These are phyloP conservation scores for Nomada ruficornis DNA, from an alignment of 2,888 invertebrate species.

Conservation along the genomic window DNA sequence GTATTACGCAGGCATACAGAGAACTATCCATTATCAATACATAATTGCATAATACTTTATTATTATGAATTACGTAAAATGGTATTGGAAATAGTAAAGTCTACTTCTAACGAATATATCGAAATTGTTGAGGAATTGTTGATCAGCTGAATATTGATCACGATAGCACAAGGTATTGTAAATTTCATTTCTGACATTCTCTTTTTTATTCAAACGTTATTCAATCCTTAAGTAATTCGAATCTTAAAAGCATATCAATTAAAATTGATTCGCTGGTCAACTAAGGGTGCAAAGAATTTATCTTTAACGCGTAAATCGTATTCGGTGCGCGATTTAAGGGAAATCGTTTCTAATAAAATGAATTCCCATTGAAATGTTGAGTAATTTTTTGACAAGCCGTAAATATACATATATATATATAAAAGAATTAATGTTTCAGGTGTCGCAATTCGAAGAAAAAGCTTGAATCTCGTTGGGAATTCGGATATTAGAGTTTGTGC, in stretches of 20 bases:
- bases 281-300: background rate
- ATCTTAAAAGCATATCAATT: background rate
- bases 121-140: slow-evolving; percentile 12
- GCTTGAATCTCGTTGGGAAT: background rate
- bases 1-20: slow-evolving; percentile 20
- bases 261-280: background rate
- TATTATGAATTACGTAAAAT: background rate
- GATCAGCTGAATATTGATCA: background rate
- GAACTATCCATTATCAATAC: slow-evolving; percentile 16
- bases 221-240: background rate
- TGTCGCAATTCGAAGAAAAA: background rate
- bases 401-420: background rate
- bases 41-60: slow-evolving; percentile 21
- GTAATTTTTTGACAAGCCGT: background rate
- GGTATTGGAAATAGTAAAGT: background rate
- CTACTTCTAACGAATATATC: background rate
- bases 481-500: background rate
- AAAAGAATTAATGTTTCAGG: background rate
- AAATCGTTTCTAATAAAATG: background rate
- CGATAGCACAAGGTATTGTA: background rate
- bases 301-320: background rate
- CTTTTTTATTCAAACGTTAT: background rate
- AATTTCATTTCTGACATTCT: background rate
- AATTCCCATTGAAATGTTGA: background rate
- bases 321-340: background rate